A percentile compares a stretch with the other conserved stretches of the same genome.
These are phyloP conservation scores for Rhagophthalmus giganteus DNA, from an alignment of 2,888 invertebrate species.

Conservation along the genomic window DNA sequence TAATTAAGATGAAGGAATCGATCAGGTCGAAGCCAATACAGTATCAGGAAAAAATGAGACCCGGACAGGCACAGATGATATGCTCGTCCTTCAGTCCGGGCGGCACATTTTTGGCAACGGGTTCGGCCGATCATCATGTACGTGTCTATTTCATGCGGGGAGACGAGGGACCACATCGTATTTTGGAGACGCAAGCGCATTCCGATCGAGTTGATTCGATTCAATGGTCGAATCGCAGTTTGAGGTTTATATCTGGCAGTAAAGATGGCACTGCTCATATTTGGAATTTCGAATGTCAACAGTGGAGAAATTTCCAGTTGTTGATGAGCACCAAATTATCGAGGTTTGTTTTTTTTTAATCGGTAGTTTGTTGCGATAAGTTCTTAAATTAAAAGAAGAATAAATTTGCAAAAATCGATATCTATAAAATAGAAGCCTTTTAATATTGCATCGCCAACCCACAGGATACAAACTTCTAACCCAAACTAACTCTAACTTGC, in stretches of 20 bases:
- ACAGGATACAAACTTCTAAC: no score
- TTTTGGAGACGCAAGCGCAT: slow-evolving; percentile 79
- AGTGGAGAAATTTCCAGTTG: slow-evolving; percentile 81
- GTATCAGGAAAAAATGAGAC: slow-evolving; percentile 89
- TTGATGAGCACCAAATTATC: slow-evolving; percentile 68
- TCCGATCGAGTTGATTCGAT: slow-evolving; percentile 93
- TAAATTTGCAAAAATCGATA: no score
- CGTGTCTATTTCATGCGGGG: slow-evolving; percentile 83
- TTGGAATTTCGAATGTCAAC: slow-evolving; percentile 88
- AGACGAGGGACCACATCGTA: slow-evolving; percentile 75
- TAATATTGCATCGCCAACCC: no score
- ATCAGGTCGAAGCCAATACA: slow-evolving; percentile 81
- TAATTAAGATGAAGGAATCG: neutral
- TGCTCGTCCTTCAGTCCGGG: slow-evolving; percentile 89
- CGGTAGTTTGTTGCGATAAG: no score
- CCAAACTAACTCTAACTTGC: no score
- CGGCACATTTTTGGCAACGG: slow-evolving; percentile 89
- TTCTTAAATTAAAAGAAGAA: neutral
- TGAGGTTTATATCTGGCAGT: slow-evolving; percentile 90
- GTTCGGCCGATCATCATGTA: slow-evolving; percentile 93
- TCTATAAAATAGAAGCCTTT: no score
- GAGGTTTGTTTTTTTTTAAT: slow-evolving; percentile 53
- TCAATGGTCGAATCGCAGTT: slow-evolving; percentile 87
- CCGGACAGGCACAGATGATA: slow-evolving; percentile 94
- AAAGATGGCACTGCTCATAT: slow-evolving; percentile 94